These are phyloP conservation scores for Sipunculus nudus DNA, from an alignment of 2,888 invertebrate species.

Conservation along the genomic window DNA sequence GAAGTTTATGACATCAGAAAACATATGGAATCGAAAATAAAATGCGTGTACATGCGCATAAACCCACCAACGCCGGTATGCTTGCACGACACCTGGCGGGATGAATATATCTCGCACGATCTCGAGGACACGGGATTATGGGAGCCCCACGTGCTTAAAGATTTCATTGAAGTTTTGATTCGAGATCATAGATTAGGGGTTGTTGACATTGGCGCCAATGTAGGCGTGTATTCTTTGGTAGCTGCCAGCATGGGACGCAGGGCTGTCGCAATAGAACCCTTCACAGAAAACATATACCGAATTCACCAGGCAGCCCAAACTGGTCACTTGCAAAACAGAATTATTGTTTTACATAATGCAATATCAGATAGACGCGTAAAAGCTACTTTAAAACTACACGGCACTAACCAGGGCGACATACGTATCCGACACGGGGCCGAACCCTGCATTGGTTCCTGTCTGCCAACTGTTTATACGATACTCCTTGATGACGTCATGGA, in stretches of 20 bases:
- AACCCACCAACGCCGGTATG: constrained; percentile 34
- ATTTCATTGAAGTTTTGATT: constrained; percentile 27
- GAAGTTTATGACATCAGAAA: too few species aligned
- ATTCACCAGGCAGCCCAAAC: constrained; percentile 19
- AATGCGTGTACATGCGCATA: constrained; percentile 33
- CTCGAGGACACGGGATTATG: constrained; percentile 30
- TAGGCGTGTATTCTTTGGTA: constrained; percentile 40
- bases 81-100: constrained; percentile 27
- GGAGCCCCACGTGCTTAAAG: constrained; percentile 30
- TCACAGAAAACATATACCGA: constrained; percentile 16
- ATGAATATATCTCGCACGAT: constrained; percentile 41
- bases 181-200: constrained; percentile 26
- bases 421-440: constrained; percentile 17
- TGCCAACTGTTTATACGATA: constrained; percentile 31
- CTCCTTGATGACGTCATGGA: constrained; percentile 36
- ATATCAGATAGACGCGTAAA: constrained; percentile 26
- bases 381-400: constrained; percentile 25
- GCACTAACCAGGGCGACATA: constrained; percentile 42
- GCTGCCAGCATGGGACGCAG: constrained; percentile 35
- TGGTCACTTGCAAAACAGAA: background rate
- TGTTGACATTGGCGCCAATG: constrained; percentile 42
- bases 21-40: too few species aligned
- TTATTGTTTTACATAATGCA: constrained; percentile 25
- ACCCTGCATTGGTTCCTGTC: constrained; percentile 35
- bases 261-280: constrained; percentile 39